Conservation (phyloP, 2,888 invertebrate genomes). For the Drosophila birchii region DNA sequence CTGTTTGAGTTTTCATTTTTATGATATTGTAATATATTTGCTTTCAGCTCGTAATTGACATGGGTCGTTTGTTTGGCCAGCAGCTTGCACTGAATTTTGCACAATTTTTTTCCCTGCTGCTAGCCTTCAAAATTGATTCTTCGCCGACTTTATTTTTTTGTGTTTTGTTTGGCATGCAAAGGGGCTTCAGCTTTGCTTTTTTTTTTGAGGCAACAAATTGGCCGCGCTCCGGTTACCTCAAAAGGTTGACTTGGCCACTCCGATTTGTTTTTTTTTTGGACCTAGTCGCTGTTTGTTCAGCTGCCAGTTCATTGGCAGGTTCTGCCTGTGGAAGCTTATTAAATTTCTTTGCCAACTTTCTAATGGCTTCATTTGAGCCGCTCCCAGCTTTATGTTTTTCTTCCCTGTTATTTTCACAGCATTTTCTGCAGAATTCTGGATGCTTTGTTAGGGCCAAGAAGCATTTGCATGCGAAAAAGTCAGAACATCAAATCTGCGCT, state of each 20-base stretch:
- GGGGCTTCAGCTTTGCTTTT: constrained; percentile 14
- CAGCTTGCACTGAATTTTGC: constrained; percentile 58
- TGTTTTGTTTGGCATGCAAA: constrained; percentile 7
- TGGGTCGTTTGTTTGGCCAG: constrained; percentile 72
- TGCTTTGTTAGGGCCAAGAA: constrained; percentile 29
- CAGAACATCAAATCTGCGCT: constrained; percentile 68
- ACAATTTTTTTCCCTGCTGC: constrained; percentile 3
- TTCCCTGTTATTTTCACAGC: constrained; percentile 18
- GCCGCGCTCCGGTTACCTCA: constrained; percentile 72
- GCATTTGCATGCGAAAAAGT: constrained; percentile 64
- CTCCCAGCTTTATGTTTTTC: constrained; percentile 28
- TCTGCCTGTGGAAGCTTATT: constrained; percentile 58
- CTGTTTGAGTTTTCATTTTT: constrained; percentile 77
- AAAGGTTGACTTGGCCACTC: constrained; percentile 72
- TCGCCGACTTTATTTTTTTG: not conserved
- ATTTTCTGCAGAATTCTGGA: constrained; percentile 15
- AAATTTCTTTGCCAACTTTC: constrained; percentile 70
- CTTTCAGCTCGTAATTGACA: constrained; percentile 80
- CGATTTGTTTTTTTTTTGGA: constrained; percentile 30
- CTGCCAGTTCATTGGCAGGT: constrained; percentile 76
- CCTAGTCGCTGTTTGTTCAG: constrained; percentile 71
- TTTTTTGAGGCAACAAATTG: constrained; percentile 61
- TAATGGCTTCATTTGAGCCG: constrained; percentile 68
- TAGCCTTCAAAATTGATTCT: constrained; percentile 39
- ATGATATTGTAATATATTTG: constrained; percentile 81